phyloP scores from a whole-genome alignment of 2,888 invertebrate genomes.

The Calliphora vomitoria region DNA sequence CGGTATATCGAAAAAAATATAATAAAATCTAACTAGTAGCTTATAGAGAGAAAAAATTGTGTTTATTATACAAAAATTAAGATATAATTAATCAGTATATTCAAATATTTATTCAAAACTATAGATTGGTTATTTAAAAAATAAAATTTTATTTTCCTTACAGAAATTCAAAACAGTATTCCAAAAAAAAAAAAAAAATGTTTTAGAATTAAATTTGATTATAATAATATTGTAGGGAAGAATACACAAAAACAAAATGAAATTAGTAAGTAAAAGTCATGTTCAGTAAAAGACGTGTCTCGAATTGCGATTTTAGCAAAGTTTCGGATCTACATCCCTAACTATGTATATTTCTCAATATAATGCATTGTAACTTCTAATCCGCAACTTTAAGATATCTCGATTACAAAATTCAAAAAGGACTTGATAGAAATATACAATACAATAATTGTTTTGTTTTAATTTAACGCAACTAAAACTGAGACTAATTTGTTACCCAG shows the following conservation, averaged over 20 bases:
- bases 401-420: neutral
- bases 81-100: too few relatives aligned
- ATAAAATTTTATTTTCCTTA: too few relatives aligned
- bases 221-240: too few relatives aligned
- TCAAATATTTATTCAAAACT: too few relatives aligned
- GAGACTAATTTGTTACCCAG: neutral
- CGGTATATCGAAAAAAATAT: too few relatives aligned
- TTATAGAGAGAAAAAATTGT: too few relatives aligned
- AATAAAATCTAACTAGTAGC: too few relatives aligned
- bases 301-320: constrained; percentile 1
- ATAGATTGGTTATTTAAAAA: too few relatives aligned
- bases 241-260: neutral
- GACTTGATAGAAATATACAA: neutral
- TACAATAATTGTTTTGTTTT: neutral
- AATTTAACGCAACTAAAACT: neutral
- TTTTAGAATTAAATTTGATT: too few relatives aligned
- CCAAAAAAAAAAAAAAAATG: too few relatives aligned
- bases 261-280: neutral
- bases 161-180: too few relatives aligned
- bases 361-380: neutral
- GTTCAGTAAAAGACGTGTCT: neutral
- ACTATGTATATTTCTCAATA: neutral
- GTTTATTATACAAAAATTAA: too few relatives aligned
- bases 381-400: neutral
- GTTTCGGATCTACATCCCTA: neutral